These are phyloP conservation scores for Heliocidaris tuberculata DNA, from an alignment of 35 echinoderm and acorn worm genomes.

Conservation along the genomic window DNA sequence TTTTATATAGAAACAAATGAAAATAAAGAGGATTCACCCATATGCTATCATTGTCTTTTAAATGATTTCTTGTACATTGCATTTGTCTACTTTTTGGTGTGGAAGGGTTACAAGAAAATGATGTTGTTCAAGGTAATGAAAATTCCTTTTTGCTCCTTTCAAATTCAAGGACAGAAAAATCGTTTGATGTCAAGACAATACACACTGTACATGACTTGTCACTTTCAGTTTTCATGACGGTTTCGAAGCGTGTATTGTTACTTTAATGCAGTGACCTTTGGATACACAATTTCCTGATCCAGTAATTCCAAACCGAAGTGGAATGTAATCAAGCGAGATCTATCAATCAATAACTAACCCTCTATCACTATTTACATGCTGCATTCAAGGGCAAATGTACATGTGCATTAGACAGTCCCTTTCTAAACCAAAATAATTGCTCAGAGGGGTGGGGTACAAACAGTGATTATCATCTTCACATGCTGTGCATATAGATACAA, in stretches of 20 bases:
- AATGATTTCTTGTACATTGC: no score
- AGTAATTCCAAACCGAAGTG: conserved; percentile 1
- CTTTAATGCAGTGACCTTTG: neutral
- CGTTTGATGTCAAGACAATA: neutral
- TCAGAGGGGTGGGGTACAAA: neutral
- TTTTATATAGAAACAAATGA: no score
- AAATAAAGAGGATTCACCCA: no score
- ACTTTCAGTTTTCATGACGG: neutral
- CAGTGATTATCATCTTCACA: neutral
- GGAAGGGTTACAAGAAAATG: no score
- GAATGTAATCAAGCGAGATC: conserved; percentile 10
- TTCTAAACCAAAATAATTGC: neutral
- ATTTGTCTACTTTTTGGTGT: no score
- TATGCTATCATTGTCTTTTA: no score
- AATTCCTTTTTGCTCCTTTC: no score
- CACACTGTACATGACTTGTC: neutral
- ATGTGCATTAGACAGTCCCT: conserved; percentile 14
- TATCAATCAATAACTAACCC: conserved; percentile 12
- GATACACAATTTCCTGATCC: conserved; percentile 16
- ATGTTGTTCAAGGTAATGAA: no score
- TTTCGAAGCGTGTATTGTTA: neutral
- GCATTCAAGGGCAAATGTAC: neutral
- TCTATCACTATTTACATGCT: neutral
- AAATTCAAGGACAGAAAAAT: no score
- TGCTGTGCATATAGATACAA: neutral